Base-by-base conservation (phyloP, 2,113 vertebrate species). In the Urocolius indicus region DNA sequence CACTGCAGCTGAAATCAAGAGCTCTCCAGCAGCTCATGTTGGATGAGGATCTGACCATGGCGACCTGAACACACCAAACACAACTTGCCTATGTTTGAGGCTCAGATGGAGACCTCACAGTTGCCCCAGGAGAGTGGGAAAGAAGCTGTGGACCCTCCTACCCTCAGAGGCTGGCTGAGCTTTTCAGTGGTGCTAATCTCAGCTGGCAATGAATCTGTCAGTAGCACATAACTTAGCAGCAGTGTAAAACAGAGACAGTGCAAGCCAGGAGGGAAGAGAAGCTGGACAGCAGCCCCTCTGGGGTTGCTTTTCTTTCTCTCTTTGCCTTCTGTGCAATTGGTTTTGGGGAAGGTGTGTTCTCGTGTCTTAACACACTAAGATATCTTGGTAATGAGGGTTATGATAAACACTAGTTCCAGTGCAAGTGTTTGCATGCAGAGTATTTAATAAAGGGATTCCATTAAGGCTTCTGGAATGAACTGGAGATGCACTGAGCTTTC, bases 371-470 rank as follows among this genome's bases (percentile, higher is more conserved):
- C 52, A 54, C 26, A 20, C 23, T 17, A 4, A 3, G 27, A 52
- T 27, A 34, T 5, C 24, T 55, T 46, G 29, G 18, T 34, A 41
- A 36, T 51, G 38, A 52, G 7, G 20, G 15, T 13, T 59, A 18
- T 23, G 21, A 27, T 15, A 54, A 73, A 57, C 6, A 67, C 11
- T 3, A 34, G 13, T 6, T 8, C 2, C n/a, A 49, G 29, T 6
- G 29, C 27, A 61, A 71, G 16, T 0, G 0, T 54, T 45, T 21
- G 29, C 24, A 2, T 7, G 4, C 5, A 2, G 62, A 51, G 3
- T 24, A 32, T 45, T 65, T 43, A 29, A 17, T 20, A 38, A 65
- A 57, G 9, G 62, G 45, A 45, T 61, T 63, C 13, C 15, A 8
- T n/a, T 52, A 30, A 51, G 24, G 27, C 7, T 11, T 67, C 34